Base-by-base conservation (phyloP, 2,888 invertebrate genomes). In the Temnothorax rugatulus region DNA sequence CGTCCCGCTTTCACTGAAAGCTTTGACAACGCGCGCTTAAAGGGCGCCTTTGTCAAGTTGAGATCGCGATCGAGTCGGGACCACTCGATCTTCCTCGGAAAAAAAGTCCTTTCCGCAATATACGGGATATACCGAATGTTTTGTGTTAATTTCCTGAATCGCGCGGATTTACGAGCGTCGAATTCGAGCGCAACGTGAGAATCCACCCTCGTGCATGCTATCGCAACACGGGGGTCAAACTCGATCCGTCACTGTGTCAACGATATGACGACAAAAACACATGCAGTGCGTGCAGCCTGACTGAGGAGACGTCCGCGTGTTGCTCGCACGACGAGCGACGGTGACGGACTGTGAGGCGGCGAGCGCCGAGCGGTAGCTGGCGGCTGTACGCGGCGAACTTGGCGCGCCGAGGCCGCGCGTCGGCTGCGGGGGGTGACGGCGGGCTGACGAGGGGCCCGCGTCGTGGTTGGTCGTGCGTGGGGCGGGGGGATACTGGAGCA, bases 291-390 rank as follows among this genome's bases (percentile, higher is more conserved):
- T 71, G 79, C 59, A 34, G 34, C 11, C 25, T 57, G 34, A 41
- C 71, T 59, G 18, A 5, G 18, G 13, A 7, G 59, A 44, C 68
- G 76, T 66, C 63, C 63, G 74, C 82, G 88, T 71, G 59, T 92
- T 54, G 91, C 91, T 92, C 90, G 84, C 92, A 83, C 91, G 83
- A 88, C 89, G 93, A 92, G 90, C 92, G 90, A 92, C 93, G 93
- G 90, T 94, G 92, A 92, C 93, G 92, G 93, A 94, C 94, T 94
- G 94, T 82, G 96, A 91, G 93, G 90, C 91, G 91, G 91, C 90
- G 91, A 93, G 90, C 93, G 34, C 0, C 7, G 34, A 34, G 34
- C 34, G 95, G 91, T 95, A 95, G 84, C 95, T 95, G 59, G 92
- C 87, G 76, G 94, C 92, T 88, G 93, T 90, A 92, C 89, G 76